phyloP scores from a whole-genome alignment of 2,888 invertebrate genomes.

The Omphaloscelis lunosa region DNA sequence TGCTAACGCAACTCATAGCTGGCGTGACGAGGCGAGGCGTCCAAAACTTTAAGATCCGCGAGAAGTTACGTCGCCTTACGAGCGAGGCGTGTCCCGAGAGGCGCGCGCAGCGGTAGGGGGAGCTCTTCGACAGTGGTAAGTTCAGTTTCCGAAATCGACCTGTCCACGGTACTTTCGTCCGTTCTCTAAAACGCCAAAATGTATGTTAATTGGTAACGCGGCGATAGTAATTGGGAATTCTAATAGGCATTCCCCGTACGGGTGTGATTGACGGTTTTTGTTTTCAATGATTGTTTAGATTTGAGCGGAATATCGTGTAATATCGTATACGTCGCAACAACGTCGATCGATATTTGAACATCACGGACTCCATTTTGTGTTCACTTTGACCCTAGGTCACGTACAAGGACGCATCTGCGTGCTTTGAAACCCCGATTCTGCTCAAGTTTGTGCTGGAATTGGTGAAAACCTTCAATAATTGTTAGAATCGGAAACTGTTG shows the following conservation, averaged over 20 bases:
- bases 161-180: constrained; percentile 76
- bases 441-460: background rate
- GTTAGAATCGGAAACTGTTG: background rate
- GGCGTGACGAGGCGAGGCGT: constrained; percentile 63
- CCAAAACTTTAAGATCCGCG: constrained; percentile 72
- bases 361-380: constrained; percentile 32
- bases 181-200: constrained; percentile 61
- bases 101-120: constrained; percentile 54
- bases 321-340: background rate
- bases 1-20: constrained; percentile 83
- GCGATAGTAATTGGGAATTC: constrained; percentile 13
- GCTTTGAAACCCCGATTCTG: background rate
- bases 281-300: background rate
- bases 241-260: constrained; percentile 15
- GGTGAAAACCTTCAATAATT: background rate
- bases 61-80: constrained; percentile 54
- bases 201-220: constrained; percentile 30
- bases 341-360: constrained; percentile 6
- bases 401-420: background rate
- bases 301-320: background rate
- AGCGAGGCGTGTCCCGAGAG: constrained; percentile 1
- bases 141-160: constrained; percentile 82
- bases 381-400: constrained; percentile 17
- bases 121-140: constrained; percentile 70
- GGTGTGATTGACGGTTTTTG: constrained; percentile 20